Evolutionary conservation across 2,113 vertebrate species (phyloP).

Genomic region (Eulemur macaco): DNA sequence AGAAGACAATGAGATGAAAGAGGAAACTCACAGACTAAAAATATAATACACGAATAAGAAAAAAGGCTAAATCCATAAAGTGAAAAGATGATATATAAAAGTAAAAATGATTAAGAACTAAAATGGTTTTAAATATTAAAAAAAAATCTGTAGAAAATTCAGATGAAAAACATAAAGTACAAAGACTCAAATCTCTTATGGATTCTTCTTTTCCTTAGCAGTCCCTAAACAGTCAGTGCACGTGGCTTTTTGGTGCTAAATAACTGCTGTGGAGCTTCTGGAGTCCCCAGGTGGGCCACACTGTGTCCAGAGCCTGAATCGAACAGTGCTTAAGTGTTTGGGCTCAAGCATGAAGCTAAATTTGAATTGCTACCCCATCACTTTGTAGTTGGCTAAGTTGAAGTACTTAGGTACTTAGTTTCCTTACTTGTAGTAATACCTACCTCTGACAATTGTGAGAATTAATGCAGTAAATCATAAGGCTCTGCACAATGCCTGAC

Average conservation of each 20-base stretch:
- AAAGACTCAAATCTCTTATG: not conserved
- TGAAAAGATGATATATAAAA: not conserved
- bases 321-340: too few relatives aligned
- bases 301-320: not conserved
- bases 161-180: not conserved
- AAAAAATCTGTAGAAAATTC: not conserved
- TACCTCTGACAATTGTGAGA: not conserved
- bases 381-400: not conserved
- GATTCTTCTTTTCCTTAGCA: not conserved
- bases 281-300: too few relatives aligned
- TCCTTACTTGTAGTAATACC: not conserved
- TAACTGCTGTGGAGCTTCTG: not conserved
- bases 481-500: not conserved
- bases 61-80: not conserved
- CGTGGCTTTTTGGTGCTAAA: not conserved
- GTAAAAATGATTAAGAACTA: not conserved
- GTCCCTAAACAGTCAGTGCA: not conserved
- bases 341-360: not conserved
- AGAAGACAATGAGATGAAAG: not conserved
- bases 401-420: not conserved
- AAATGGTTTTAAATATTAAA: not conserved
- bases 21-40: not conserved
- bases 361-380: not conserved
- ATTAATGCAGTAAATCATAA: not conserved
- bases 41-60: not conserved